Conservation (phyloP, 2,888 invertebrate genomes). For the Galerucella pusilla region DNA sequence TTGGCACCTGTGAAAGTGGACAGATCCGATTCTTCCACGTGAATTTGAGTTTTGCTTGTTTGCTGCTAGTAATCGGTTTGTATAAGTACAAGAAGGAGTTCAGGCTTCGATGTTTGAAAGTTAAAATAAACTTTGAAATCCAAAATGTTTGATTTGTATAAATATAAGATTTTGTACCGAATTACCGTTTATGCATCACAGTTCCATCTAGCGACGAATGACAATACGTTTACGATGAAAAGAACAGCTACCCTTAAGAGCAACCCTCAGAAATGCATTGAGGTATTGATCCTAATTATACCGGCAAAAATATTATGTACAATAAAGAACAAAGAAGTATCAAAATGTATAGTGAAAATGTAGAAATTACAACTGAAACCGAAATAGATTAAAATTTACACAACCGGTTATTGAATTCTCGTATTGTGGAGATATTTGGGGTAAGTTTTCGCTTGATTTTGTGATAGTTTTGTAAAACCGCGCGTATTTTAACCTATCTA, state of each 20-base stretch:
- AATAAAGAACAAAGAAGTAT: slow-evolving; percentile 24
- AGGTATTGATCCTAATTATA: slow-evolving; percentile 9
- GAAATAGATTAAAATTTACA: slow-evolving; percentile 4
- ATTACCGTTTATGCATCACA: neutral
- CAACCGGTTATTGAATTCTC: neutral
- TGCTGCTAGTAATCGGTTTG: no score
- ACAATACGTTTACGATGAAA: neutral
- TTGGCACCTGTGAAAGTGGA: no score
- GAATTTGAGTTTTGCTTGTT: no score
- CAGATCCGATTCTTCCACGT: no score
- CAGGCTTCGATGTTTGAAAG: no score
- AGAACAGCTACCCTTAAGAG: neutral
- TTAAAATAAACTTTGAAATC: no score
- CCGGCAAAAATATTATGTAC: slow-evolving; percentile 7
- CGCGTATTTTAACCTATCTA: neutral
- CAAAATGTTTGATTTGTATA: no score
- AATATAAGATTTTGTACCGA: no score
- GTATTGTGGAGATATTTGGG: neutral
- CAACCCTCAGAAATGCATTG: neutral
- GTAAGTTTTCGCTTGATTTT: neutral
- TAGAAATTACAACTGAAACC: slow-evolving; percentile 9
- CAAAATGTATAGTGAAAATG: slow-evolving; percentile 23
- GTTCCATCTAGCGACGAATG: neutral
- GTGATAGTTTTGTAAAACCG: neutral
- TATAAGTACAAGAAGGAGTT: no score